Percentiles rank a stretch among this genome's conserved stretches.
phyloP scores from a whole-genome alignment of 2,888 invertebrate species.

The Microplitis manilae region DNA sequence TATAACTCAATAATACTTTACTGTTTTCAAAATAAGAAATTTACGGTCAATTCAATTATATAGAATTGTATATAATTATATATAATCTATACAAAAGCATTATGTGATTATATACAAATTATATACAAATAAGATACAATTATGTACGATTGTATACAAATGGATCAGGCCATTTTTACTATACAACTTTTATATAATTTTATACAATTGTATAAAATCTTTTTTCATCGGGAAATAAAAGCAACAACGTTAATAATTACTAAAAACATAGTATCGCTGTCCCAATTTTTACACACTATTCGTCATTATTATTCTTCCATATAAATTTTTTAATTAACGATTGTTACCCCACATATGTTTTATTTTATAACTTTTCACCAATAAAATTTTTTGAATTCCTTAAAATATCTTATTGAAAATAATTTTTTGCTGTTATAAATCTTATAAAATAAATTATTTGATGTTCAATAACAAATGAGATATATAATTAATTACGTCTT shows the following conservation, averaged over 20 bases:
- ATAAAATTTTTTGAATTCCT: neutral
- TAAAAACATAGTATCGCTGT: constrained; percentile 61
- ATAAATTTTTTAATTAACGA: constrained; percentile 19
- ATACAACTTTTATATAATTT: too few relatives aligned
- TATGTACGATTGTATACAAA: too few relatives aligned
- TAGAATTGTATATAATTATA: too few relatives aligned
- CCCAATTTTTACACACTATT: constrained; percentile 59
- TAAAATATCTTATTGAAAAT: neutral
- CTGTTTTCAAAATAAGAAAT: neutral
- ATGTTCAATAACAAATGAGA: too few relatives aligned
- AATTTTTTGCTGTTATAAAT: too few relatives aligned
- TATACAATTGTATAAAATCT: too few relatives aligned
- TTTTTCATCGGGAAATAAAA: neutral
- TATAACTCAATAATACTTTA: neutral
- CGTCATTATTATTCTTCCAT: constrained; percentile 39
- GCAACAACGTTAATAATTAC: constrained; percentile 53
- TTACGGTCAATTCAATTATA: neutral
- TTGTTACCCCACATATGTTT: constrained; percentile 30
- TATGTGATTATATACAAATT: too few relatives aligned
- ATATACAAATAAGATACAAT: too few relatives aligned
- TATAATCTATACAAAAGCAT: too few relatives aligned
- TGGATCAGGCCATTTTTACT: too few relatives aligned
- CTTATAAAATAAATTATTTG: too few relatives aligned
- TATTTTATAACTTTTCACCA: neutral
- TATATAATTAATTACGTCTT: too few relatives aligned